These are phyloP conservation scores for Cantharis rufa DNA, from an alignment of 2,888 invertebrate genomes.

Conservation along the genomic window DNA sequence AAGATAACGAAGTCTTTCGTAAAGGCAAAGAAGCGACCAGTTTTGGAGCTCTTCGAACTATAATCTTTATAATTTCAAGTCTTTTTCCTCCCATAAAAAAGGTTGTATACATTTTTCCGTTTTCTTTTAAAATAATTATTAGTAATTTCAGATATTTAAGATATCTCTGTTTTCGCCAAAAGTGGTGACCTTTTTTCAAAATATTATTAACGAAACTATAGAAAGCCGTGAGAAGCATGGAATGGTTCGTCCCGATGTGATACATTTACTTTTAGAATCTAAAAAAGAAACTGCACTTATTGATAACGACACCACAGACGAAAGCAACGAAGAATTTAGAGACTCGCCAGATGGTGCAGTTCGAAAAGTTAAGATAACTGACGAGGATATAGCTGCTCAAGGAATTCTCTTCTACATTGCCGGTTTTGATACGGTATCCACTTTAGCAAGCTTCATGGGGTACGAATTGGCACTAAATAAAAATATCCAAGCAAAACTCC, in stretches of 20 bases:
- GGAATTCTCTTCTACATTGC: slow-evolving; percentile 7
- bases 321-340: neutral
- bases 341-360: neutral
- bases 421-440: slow-evolving; percentile 43
- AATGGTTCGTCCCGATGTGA: slow-evolving; percentile 16
- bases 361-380: neutral
- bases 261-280: slow-evolving; percentile 26
- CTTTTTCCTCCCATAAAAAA: no score
- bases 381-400: slow-evolving; percentile 16
- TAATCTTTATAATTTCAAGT: neutral
- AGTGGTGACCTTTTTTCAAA: slow-evolving; percentile 26
- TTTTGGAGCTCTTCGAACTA: neutral
- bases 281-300: slow-evolving; percentile 7
- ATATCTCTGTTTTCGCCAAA: slow-evolving; percentile 5
- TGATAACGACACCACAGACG: neutral
- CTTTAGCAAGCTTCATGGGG: slow-evolving; percentile 45
- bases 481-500: slow-evolving; percentile 47
- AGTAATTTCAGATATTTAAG: slow-evolving; percentile 8
- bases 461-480: slow-evolving; percentile 51
- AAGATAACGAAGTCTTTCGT: slow-evolving; percentile 1
- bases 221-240: slow-evolving; percentile 2
- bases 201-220: slow-evolving; percentile 33
- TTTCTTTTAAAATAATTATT: neutral
- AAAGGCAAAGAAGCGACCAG: neutral
- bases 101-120: no score